Evolutionary conservation across 2,113 vertebrate genomes (phyloP), one percentile per base, ranked within the genome.

Genomic region (Spea bombifrons): DNA sequence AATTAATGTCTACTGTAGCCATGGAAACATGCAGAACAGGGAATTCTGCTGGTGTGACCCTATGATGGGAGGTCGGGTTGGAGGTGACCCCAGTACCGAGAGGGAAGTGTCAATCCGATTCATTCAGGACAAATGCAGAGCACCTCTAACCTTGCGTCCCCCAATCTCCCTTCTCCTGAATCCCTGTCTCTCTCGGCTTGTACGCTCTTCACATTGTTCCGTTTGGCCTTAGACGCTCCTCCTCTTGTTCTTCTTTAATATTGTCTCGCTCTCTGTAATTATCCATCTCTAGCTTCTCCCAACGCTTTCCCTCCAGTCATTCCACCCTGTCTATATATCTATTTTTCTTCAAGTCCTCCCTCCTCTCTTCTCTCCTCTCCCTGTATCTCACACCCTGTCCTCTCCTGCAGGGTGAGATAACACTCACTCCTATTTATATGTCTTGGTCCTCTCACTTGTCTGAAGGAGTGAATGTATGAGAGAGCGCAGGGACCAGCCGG

Each of bases 391-490:
- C 69, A 69, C 76, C 76, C 76, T 67, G 76, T 79, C 76, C 43
- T 79, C 76, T 73, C 76, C 76, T 30, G 70, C 70, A 45, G 70
- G 68, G 76, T 79, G 76, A 43, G 76, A 73, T 79, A 73, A 73
- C 76, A 79, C 69, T 48, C 17, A 69, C 61, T 79, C 76, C 76
- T 79, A 79, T 79, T 79, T 79, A 79, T 78, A 78, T 44, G 70
- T 79, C 70, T 79, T 49, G 30, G 44, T 53, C 65, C 70, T 78
- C 69, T 12, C 70, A 66, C 70, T 66, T 79, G 76, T 73, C 61
- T 49, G 70, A 47, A 73, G 69, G 61, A 79, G 70, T 73, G 76
- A 73, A 66, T 12, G 61, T 66, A 59, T 13, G 30, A 72, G 76
- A 61, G 44, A 7, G 74, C 49, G 48, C 12, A 52, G 46, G 7